Conservation (phyloP, 1,140 invertebrate genomes). For the Microplitis mediator region DNA sequence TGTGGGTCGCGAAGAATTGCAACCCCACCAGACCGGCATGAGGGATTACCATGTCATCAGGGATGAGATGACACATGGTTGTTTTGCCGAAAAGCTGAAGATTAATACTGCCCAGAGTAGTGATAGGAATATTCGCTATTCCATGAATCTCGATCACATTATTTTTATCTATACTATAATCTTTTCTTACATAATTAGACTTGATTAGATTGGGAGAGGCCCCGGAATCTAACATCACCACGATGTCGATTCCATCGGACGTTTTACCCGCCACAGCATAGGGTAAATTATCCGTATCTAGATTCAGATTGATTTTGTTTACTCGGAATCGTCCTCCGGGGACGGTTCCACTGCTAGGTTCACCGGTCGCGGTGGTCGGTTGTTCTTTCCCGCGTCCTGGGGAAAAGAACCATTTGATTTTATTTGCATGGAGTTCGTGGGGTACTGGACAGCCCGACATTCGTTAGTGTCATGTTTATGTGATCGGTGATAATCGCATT, state of each 20-base stretch:
- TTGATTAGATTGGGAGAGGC: conserved; percentile 9
- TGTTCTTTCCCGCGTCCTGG: not conserved
- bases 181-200: not conserved
- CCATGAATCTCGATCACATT: not conserved
- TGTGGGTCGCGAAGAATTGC: conserved; percentile 4
- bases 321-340: not conserved
- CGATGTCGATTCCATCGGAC: not conserved
- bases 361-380: not conserved
- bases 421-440: not conserved
- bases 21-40: conserved; percentile 6
- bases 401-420: not conserved
- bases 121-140: not conserved
- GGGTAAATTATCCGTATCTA: conserved; percentile 6
- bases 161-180: not conserved
- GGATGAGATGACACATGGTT: conserved; percentile 6
- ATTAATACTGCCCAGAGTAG: not conserved
- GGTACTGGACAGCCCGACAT: too few species aligned
- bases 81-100: not conserved
- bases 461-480: too few species aligned
- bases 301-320: not conserved
- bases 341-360: not conserved
- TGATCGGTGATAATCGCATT: too few species aligned
- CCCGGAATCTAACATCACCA: conserved; percentile 12
- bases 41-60: conserved; percentile 1
- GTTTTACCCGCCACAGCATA: not conserved